Conservation (phyloP, 2,113 vertebrate genomes). For the Eublepharis macularius region DNA sequence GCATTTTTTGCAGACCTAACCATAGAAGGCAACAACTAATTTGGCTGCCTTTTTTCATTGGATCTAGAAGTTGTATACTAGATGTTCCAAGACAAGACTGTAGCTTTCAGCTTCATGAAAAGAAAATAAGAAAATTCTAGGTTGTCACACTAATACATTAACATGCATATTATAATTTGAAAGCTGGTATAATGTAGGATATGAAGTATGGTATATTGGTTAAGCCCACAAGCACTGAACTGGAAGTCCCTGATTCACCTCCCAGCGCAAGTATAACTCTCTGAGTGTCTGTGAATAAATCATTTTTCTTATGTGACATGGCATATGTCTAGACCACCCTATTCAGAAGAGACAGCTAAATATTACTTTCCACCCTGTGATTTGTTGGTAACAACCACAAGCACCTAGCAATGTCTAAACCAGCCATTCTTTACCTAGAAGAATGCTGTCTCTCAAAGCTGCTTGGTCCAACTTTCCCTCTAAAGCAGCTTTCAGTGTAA, state of each 20-base stretch:
- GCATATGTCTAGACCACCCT: not conserved
- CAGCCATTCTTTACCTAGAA: not conserved
- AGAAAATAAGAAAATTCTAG: not conserved
- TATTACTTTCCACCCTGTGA: not conserved
- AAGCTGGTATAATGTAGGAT: not conserved
- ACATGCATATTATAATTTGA: not conserved
- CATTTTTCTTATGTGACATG: not conserved
- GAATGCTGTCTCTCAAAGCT: not conserved
- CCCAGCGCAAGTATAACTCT: not conserved
- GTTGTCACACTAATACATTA: not conserved
- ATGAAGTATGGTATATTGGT: not conserved
- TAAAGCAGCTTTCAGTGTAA: too few relatives aligned
- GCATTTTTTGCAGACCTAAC: slow-evolving; percentile 1
- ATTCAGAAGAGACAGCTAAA: not conserved
- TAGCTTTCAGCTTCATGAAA: not conserved
- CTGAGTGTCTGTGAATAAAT: not conserved
- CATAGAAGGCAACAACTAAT: not conserved
- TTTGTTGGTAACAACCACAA: not conserved
- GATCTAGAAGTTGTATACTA: not conserved
- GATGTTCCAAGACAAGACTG: not conserved
- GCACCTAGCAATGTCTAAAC: not conserved
- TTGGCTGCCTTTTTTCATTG: not conserved
- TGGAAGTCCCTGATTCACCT: not conserved
- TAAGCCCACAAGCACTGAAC: not conserved
- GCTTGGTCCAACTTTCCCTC: not conserved